Percentiles rank a stretch among this genome's conserved stretches.
Evolutionary conservation across 2,888 invertebrate species (phyloP).

Genomic region (Sphaeridia pumilis): DNA sequence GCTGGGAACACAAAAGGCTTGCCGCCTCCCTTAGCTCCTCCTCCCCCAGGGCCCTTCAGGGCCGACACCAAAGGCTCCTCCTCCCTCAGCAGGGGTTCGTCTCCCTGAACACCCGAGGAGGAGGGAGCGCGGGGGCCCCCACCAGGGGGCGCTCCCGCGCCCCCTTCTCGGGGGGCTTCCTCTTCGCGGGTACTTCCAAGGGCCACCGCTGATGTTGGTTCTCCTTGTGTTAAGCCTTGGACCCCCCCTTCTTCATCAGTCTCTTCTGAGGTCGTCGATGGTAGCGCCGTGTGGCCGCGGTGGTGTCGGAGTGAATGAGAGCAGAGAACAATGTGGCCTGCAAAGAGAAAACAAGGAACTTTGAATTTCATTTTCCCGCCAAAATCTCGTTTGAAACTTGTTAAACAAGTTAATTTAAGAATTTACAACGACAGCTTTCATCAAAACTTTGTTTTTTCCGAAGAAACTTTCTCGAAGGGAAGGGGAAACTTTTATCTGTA

Average conservation of each 20-base stretch:
- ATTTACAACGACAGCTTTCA: background rate
- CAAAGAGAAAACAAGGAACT: slow-evolving; percentile 1
- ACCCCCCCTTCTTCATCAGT: slow-evolving; percentile 2
- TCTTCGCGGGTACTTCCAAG: background rate
- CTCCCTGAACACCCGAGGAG: background rate
- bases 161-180: background rate
- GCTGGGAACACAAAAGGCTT: background rate
- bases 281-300: slow-evolving; percentile 32
- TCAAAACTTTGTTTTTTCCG: background rate
- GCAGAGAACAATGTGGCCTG: slow-evolving; percentile 36
- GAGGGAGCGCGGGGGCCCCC: background rate
- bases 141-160: background rate
- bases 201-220: background rate
- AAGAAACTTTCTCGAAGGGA: background rate
- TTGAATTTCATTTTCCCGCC: background rate
- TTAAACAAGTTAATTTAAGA: background rate
- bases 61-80: slow-evolving; percentile 13
- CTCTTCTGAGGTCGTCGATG: slow-evolving; percentile 1
- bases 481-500: background rate
- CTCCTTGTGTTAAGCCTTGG: background rate
- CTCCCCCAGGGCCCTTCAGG: background rate
- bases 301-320: slow-evolving; percentile 35
- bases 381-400: background rate
- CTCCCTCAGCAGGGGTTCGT: slow-evolving; percentile 4
- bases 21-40: background rate